Evolutionary conservation across 2,888 invertebrate genomes (phyloP).

Genomic region (Phasia obesa): DNA sequence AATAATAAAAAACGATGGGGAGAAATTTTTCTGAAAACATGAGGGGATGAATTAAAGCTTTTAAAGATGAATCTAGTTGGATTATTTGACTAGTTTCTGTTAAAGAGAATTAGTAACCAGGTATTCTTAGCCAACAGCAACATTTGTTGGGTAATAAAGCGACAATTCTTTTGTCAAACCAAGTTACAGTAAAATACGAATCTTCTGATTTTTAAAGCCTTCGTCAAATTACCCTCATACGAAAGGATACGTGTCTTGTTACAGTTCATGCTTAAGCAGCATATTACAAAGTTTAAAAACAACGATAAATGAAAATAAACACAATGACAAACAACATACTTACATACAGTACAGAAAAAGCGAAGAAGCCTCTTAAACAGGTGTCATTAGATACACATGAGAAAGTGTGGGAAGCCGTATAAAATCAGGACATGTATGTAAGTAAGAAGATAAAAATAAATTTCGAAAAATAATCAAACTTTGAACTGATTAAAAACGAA

Average conservation of each 20-base stretch:
- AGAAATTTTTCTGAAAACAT: too few relatives aligned
- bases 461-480: neutral
- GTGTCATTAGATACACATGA: constrained; percentile 60
- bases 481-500: constrained; percentile 38
- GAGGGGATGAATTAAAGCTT: too few relatives aligned
- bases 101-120: too few relatives aligned
- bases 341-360: neutral
- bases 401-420: constrained; percentile 49
- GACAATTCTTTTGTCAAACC: too few relatives aligned
- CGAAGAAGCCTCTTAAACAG: constrained; percentile 60
- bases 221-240: constrained; percentile 1
- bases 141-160: too few relatives aligned
- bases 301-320: neutral
- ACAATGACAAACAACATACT: neutral
- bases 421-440: constrained; percentile 43
- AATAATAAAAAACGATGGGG: too few relatives aligned
- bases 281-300: neutral
- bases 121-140: too few relatives aligned
- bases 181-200: too few relatives aligned
- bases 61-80: too few relatives aligned
- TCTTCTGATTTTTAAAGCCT: too few relatives aligned
- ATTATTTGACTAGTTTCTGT: too few relatives aligned
- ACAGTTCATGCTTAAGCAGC: constrained; percentile 24
- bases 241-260: constrained; percentile 16
- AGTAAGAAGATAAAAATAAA: constrained; percentile 22